Conservation (phyloP, 2,888 invertebrate genomes). For the Iselma pallidipennis region DNA sequence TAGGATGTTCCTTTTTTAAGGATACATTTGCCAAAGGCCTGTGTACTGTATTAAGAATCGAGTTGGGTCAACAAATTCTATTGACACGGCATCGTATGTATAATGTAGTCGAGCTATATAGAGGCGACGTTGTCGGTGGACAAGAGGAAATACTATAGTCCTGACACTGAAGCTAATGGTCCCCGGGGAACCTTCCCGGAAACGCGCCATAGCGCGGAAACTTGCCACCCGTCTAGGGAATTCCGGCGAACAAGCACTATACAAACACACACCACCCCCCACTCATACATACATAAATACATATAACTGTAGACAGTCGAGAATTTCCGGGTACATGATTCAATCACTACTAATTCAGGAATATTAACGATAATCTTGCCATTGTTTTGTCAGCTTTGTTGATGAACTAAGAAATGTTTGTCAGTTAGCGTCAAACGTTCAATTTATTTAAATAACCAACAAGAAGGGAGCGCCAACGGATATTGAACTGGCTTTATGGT, state of each 20-base stretch:
- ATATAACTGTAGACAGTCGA: neutral
- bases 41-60: conserved; percentile 6
- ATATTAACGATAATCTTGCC: neutral
- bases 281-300: neutral
- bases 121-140: conserved; percentile 10
- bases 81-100: conserved; percentile 8
- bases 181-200: conserved; percentile 29
- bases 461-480: neutral
- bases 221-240: conserved; percentile 22
- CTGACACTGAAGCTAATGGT: conserved; percentile 35
- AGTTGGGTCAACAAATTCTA: conserved; percentile 14
- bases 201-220: conserved; percentile 16
- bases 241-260: conserved; percentile 31
- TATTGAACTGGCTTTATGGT: conserved; percentile 5
- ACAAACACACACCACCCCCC: conserved; percentile 4
- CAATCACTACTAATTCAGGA: conserved; percentile 3
- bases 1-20: neutral
- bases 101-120: conserved; percentile 17
- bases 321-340: conserved; percentile 5
- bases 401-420: neutral
- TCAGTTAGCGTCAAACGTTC: neutral
- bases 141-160: conserved; percentile 27
- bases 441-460: neutral
- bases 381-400: neutral
- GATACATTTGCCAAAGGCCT: neutral